These are phyloP conservation scores for Beroe ovata DNA, from an alignment of 37 sponge, comb jelly and placozoan genomes.

Conservation along the genomic window DNA sequence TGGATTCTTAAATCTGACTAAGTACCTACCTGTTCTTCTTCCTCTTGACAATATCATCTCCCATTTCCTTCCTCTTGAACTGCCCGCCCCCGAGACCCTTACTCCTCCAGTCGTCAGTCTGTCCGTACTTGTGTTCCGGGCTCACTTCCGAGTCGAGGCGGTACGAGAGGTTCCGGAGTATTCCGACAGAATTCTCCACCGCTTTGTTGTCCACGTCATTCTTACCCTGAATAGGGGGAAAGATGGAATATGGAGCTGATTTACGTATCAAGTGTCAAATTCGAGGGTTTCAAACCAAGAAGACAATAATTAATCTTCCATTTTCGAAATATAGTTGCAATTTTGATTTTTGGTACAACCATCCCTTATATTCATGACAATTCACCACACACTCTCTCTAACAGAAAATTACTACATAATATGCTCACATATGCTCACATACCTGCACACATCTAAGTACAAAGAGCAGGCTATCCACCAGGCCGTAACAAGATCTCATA, in stretches of 20 bases:
- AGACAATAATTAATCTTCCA: no score
- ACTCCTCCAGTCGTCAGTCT: slow-evolving; percentile 38
- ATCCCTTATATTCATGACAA: no score
- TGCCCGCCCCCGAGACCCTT: slow-evolving; percentile 34
- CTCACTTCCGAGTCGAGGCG: slow-evolving; percentile 86
- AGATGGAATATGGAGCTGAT: no score
- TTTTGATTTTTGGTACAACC: not conserved
- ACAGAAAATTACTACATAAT: no score
- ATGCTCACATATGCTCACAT: no score
- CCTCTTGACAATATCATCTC: slow-evolving; percentile 2
- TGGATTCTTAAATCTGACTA: no score
- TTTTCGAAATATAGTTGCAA: no score
- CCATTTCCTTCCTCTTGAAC: slow-evolving; percentile 48
- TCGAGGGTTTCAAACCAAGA: no score
- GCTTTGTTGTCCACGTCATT: slow-evolving; percentile 67
- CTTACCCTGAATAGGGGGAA: slow-evolving; percentile 55
- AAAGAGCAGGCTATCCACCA: slow-evolving; percentile 85
- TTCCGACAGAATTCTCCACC: slow-evolving; percentile 87
- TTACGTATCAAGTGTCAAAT: no score
- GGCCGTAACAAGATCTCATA: slow-evolving; percentile 70
- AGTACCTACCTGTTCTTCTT: slow-evolving; percentile 46
- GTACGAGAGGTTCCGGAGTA: slow-evolving; percentile 92
- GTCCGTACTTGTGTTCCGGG: slow-evolving; percentile 65
- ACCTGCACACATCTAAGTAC: slow-evolving; percentile 74
- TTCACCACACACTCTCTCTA: no score